Percentiles rank a stretch among this genome's conserved stretches.
phyloP scores from a whole-genome alignment of 2,113 vertebrate species.

The Hirundichthys speculiger region DNA sequence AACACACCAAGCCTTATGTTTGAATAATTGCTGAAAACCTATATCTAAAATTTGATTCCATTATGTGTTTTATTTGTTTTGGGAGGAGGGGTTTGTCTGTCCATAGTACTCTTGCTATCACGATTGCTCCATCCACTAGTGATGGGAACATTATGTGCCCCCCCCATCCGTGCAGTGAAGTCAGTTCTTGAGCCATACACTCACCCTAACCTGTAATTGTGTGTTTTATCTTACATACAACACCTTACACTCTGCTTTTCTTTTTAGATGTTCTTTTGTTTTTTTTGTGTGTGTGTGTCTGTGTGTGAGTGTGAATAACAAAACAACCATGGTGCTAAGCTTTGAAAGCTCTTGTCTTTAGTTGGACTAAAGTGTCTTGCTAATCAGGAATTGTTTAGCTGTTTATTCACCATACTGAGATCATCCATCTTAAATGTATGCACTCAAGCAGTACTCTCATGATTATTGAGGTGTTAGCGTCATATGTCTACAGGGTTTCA shows the following conservation, averaged over 20 bases:
- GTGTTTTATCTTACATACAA: constrained; percentile 47
- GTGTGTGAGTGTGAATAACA: constrained; percentile 23
- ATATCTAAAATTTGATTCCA: constrained; percentile 34
- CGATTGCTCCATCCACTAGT: constrained; percentile 58
- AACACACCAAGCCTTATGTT: constrained; percentile 73
- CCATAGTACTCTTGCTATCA: constrained; percentile 41
- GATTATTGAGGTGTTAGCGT: neutral
- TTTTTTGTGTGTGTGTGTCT: too few relatives aligned
- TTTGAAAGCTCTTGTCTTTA: constrained; percentile 54
- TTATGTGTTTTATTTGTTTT: constrained; percentile 37
- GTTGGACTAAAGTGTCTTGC: constrained; percentile 48
- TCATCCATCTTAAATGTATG: constrained; percentile 40
- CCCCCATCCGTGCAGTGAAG: constrained; percentile 47
- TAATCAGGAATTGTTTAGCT: constrained; percentile 55
- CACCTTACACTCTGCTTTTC: constrained; percentile 28
- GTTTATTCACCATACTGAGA: constrained; percentile 56
- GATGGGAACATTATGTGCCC: constrained; percentile 36
- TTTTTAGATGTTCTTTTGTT: constrained; percentile 30
- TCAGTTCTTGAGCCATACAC: constrained; percentile 67
- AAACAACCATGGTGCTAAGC: constrained; percentile 73
- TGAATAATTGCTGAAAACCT: constrained; percentile 49
- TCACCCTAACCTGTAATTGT: constrained; percentile 53
- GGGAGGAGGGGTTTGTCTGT: neutral
- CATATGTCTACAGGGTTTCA: neutral
- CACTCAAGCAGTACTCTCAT: constrained; percentile 38